Evolutionary conservation across 2,888 invertebrate species (phyloP).

Genomic region (Patella caerulea): DNA sequence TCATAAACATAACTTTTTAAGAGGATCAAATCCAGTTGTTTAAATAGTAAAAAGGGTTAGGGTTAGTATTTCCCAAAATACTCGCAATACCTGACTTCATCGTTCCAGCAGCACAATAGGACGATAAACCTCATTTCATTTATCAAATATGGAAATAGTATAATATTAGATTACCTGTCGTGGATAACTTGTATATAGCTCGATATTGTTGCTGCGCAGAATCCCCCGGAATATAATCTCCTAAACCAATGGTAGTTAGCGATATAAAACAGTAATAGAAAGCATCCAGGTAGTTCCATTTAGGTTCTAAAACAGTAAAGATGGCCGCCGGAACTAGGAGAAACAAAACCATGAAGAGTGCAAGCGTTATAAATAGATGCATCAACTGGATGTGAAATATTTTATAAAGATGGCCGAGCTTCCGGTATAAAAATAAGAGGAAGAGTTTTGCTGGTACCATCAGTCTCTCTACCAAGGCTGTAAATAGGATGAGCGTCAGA

Average conservation of each 20-base stretch:
- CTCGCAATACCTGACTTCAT: no score
- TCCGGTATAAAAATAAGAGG: conserved; percentile 74
- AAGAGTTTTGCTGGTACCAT: conserved; percentile 82
- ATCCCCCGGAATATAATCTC: conserved; percentile 91
- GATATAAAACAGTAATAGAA: conserved; percentile 94
- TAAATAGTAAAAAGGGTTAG: no score
- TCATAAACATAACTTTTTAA: no score
- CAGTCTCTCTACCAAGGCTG: conserved; percentile 86
- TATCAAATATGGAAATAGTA: no score
- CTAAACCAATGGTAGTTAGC: conserved; percentile 87
- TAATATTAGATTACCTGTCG: conserved; percentile 77
- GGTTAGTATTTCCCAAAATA: no score
- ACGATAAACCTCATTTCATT: no score
- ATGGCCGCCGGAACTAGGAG: conserved; percentile 83
- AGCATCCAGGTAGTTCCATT: conserved; percentile 88
- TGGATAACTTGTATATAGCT: conserved; percentile 86
- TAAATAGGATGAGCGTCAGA: conserved; percentile 85
- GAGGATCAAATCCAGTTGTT: no score
- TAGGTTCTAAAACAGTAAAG: conserved; percentile 83
- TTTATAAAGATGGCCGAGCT: conserved; percentile 65
- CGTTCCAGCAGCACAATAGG: no score
- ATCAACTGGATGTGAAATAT: conserved; percentile 78
- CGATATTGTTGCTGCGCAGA: conserved; percentile 82
- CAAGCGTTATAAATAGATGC: conserved; percentile 79
- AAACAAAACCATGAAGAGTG: conserved; percentile 76